Conservation (phyloP, 2,888 invertebrate genomes). For the Acronicta leporina region DNA sequence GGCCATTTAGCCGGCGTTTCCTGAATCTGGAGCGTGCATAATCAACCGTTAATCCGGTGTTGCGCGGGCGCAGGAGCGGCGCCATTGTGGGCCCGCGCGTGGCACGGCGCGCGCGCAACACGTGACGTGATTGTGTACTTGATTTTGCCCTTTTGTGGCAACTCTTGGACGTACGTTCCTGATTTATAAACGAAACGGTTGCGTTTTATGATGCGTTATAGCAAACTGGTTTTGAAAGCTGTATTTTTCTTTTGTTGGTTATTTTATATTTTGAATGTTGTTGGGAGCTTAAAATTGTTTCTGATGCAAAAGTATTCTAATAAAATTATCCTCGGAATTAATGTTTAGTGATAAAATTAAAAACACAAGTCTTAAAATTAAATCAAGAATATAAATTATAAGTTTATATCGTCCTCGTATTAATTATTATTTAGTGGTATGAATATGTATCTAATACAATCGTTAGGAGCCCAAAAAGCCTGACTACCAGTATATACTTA, state of each 20-base stretch:
- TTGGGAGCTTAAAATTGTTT: slow-evolving; percentile 1
- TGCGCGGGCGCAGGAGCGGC: slow-evolving; percentile 66
- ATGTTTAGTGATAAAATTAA: too few relatives aligned
- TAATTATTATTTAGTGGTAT: too few relatives aligned
- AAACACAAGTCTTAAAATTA: too few relatives aligned
- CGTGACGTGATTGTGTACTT: slow-evolving; percentile 81
- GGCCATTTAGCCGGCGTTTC: slow-evolving; percentile 76
- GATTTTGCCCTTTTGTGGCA: slow-evolving; percentile 81
- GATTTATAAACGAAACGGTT: slow-evolving; percentile 57
- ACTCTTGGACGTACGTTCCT: slow-evolving; percentile 64
- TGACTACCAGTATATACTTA: too few relatives aligned
- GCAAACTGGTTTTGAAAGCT: slow-evolving; percentile 42
- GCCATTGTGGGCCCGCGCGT: slow-evolving; percentile 74
- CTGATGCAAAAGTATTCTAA: background rate
- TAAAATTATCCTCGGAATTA: too few relatives aligned
- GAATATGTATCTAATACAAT: too few relatives aligned
- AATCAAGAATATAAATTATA: too few relatives aligned
- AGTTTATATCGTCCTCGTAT: too few relatives aligned
- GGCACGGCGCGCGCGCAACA: slow-evolving; percentile 83
- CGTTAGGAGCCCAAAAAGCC: too few relatives aligned
- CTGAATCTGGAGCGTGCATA: slow-evolving; percentile 87
- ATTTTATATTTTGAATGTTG: slow-evolving; percentile 6
- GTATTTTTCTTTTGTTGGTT: slow-evolving; percentile 26
- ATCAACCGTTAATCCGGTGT: slow-evolving; percentile 85
- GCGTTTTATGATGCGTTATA: slow-evolving; percentile 50